Conservation (phyloP, 2,888 invertebrate species). For the Chrysomela aeneicollis region DNA sequence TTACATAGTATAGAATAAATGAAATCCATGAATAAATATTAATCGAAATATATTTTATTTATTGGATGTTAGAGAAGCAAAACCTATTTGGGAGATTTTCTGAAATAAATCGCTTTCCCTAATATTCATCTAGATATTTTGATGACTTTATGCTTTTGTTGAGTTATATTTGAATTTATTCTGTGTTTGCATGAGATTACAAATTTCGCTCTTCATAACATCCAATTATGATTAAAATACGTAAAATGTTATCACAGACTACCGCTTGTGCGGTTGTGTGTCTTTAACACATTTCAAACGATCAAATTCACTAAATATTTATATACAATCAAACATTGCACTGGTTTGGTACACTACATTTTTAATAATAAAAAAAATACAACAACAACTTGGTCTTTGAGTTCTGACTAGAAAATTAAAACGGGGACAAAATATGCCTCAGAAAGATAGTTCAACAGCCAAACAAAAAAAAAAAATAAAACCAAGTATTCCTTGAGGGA, state of each 20-base stretch:
- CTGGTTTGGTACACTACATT: conserved; percentile 42
- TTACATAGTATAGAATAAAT: conserved; percentile 41
- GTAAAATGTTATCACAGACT: conserved; percentile 58
- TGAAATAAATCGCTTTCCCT: too few species aligned
- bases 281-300: conserved; percentile 51
- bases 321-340: conserved; percentile 53
- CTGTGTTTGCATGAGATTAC: too few species aligned
- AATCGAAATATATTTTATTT: conserved; percentile 25
- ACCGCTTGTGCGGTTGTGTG: conserved; percentile 54
- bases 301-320: conserved; percentile 45
- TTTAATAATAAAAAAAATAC: conserved; percentile 21
- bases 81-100: background rate
- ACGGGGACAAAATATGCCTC: conserved; percentile 18
- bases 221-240: conserved; percentile 46
- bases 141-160: too few species aligned
- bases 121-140: too few species aligned
- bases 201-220: conserved; percentile 5
- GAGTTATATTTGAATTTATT: too few species aligned
- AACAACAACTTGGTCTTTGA: conserved; percentile 34
- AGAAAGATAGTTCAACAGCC: conserved; percentile 10
- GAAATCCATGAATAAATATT: conserved; percentile 22
- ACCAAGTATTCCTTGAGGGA: background rate
- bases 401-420: conserved; percentile 43
- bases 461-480: background rate
- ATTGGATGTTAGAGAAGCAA: background rate